These are phyloP conservation scores for Todiramphus chloris DNA, from an alignment of 2,113 vertebrate species.

Conservation along the genomic window DNA sequence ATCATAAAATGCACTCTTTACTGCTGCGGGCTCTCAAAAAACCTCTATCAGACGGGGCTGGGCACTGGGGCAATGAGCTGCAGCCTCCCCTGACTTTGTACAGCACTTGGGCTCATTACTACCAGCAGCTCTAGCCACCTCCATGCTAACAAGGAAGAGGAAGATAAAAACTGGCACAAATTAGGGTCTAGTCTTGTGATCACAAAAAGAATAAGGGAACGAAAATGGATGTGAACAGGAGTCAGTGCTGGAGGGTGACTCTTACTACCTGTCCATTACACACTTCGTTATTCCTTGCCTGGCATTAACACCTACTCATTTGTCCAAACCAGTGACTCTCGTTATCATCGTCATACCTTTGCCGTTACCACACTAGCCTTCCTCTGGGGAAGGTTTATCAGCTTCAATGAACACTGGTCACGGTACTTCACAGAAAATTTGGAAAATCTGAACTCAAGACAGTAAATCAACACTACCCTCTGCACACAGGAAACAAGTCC, in stretches of 20 bases:
- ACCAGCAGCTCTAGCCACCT: background rate
- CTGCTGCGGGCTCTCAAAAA: background rate
- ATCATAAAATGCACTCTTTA: background rate
- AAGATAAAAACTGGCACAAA: background rate
- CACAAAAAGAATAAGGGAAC: background rate
- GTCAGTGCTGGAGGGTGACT: background rate
- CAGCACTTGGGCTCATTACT: background rate
- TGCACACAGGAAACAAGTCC: background rate
- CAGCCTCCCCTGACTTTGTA: background rate
- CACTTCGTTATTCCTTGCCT: background rate
- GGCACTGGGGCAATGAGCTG: background rate
- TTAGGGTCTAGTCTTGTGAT: background rate
- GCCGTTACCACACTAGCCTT: background rate
- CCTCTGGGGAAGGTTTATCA: background rate
- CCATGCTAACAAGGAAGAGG: background rate
- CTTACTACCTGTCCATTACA: background rate
- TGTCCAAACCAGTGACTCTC: background rate
- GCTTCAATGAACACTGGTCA: background rate
- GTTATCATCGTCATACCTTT: accelerated
- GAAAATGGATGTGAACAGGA: background rate
- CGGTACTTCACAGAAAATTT: background rate
- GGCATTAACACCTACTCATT: background rate
- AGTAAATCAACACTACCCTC: background rate
- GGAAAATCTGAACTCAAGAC: background rate
- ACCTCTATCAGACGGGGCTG: background rate